These are phyloP conservation scores for Leucopsar rothschildi DNA, from an alignment of 2,113 vertebrate genomes.

Conservation along the genomic window DNA sequence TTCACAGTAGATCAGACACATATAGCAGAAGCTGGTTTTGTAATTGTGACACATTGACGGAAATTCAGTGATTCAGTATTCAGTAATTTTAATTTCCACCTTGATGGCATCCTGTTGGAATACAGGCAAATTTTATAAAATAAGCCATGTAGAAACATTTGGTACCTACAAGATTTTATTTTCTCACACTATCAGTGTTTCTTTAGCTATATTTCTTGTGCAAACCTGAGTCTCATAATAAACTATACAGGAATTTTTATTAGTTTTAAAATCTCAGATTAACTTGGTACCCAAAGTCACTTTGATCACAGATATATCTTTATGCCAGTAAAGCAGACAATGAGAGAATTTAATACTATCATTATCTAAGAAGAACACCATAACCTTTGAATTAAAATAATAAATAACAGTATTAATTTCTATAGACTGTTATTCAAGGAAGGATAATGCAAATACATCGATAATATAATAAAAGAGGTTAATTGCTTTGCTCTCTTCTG, in stretches of 20 bases:
- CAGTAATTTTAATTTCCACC: not conserved
- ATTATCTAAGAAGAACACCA: not conserved
- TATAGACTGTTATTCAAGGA: not conserved
- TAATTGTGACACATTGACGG: not conserved
- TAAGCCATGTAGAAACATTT: not conserved
- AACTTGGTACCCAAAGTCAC: not conserved
- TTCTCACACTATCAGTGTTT: not conserved
- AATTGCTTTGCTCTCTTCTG: not conserved
- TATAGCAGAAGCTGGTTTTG: not conserved
- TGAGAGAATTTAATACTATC: not conserved
- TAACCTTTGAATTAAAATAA: not conserved
- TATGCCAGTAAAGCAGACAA: not conserved
- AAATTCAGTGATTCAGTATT: not conserved
- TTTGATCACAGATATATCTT: not conserved
- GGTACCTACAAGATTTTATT: not conserved
- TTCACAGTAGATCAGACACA: not conserved
- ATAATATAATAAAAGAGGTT: not conserved
- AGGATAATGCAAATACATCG: not conserved
- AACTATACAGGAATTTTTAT: not conserved
- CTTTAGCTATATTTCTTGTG: not conserved
- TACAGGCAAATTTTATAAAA: not conserved
- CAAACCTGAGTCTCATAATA: not conserved
- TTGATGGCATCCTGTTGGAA: not conserved
- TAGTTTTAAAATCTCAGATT: not conserved
- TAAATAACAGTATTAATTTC: constrained; percentile 1